Evolutionary conservation across 2,888 invertebrate genomes (phyloP).

Genomic region (Crematogaster levior): DNA sequence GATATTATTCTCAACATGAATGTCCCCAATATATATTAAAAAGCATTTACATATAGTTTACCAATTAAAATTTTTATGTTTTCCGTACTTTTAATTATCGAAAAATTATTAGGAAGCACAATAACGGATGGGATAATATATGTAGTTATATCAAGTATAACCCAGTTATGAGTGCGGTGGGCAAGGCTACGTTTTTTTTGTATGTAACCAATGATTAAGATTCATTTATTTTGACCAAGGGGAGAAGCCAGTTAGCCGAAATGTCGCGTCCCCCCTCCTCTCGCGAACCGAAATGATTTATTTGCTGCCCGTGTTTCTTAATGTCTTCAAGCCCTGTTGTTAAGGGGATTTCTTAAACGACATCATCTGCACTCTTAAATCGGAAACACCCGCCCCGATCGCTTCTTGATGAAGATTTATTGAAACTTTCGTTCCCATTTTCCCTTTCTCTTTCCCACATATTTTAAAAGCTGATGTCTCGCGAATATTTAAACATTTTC

Average conservation of each 20-base stretch:
- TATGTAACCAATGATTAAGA: slow-evolving; percentile 47
- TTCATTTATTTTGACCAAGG: slow-evolving; percentile 46
- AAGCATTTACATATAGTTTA: background rate
- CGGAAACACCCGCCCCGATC: slow-evolving; percentile 6
- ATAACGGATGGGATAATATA: slow-evolving; percentile 38
- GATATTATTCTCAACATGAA: background rate
- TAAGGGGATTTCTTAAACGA: slow-evolving; percentile 32
- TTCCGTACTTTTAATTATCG: slow-evolving; percentile 3
- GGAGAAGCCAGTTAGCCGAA: slow-evolving; percentile 32
- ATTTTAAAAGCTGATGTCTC: background rate
- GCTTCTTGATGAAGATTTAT: slow-evolving; percentile 47
- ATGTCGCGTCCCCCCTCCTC: too few species aligned
- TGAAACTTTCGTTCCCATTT: slow-evolving; percentile 20
- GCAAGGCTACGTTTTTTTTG: slow-evolving; percentile 33
- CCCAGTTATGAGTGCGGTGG: slow-evolving; percentile 26
- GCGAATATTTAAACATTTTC: background rate
- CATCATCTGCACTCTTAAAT: slow-evolving; percentile 30
- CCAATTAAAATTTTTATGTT: background rate
- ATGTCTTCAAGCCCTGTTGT: slow-evolving; percentile 29
- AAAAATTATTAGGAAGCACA: slow-evolving; percentile 13
- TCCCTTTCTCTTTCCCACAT: too few species aligned
- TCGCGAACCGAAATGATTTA: slow-evolving; percentile 39
- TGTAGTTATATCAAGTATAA: slow-evolving; percentile 26
- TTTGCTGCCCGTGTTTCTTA: slow-evolving; percentile 42
- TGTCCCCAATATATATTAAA: background rate